A percentile compares a stretch with the other conserved stretches of the same genome.
phyloP scores from a whole-genome alignment of 2,113 vertebrate genomes.

The Xenopus borealis region DNA sequence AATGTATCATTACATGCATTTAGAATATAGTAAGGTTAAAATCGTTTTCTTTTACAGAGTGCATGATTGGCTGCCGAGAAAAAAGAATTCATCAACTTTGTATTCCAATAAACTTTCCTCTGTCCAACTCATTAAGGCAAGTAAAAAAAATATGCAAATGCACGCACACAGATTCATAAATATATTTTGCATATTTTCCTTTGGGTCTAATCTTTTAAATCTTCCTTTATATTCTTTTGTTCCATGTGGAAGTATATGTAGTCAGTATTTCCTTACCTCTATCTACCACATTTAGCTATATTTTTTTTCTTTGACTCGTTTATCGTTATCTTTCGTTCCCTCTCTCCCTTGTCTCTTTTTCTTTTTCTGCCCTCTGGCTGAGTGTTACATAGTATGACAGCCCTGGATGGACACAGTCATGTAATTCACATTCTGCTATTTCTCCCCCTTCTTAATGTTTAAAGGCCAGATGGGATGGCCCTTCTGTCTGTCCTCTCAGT shows the following conservation, averaged over 20 bases:
- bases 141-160: neutral
- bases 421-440: neutral
- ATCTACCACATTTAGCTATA: too few species aligned
- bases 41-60: conserved; percentile 21
- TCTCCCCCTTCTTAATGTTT: too few species aligned
- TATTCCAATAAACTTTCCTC: conserved; percentile 20
- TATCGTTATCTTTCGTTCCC: neutral
- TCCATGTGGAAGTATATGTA: too few species aligned
- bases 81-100: conserved; percentile 2
- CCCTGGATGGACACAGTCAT: conserved; percentile 41
- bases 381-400: conserved; percentile 42
- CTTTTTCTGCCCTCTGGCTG: conserved; percentile 33
- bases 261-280: too few species aligned
- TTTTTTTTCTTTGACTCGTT: too few species aligned
- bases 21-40: too few species aligned
- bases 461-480: conserved; percentile 30
- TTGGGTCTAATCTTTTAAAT: too few species aligned
- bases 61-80: conserved; percentile 33
- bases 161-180: too few species aligned
- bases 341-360: neutral
- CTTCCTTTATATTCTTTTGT: too few species aligned
- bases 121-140: conserved; percentile 32
- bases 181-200: too few species aligned
- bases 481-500: neutral
- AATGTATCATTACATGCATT: too few species aligned